phyloP scores from a whole-genome alignment of 2,113 vertebrate species.

The Campylomormyrus tamandua region DNA sequence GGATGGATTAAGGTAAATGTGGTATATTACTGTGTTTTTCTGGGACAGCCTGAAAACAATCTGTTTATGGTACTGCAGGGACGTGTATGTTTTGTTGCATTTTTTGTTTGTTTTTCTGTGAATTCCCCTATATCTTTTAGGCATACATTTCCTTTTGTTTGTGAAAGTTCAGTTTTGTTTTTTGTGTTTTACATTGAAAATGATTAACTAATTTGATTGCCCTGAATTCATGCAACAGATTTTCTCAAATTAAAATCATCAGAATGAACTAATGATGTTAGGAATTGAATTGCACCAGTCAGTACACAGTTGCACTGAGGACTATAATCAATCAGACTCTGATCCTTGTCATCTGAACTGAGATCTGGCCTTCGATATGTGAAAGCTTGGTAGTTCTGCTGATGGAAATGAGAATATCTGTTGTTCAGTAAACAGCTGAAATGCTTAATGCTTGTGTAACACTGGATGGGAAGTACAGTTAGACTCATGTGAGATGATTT shows the following conservation, averaged over 20 bases:
- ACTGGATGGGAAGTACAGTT: neutral
- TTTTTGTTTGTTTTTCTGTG: neutral
- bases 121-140: neutral
- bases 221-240: neutral
- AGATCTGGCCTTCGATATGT: neutral
- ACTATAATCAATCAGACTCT: neutral
- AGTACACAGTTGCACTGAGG: neutral
- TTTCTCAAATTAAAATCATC: neutral
- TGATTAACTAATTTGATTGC: neutral
- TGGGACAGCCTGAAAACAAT: neutral
- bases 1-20: neutral
- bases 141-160: neutral
- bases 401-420: neutral
- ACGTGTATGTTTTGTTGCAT: neutral
- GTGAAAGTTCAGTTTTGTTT: neutral
- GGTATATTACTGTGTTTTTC: neutral
- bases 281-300: neutral
- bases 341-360: neutral
- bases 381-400: neutral
- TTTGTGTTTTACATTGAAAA: neutral
- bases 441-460: neutral
- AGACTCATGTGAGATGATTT: neutral
- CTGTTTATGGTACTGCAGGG: constrained; percentile 6
- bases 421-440: neutral
- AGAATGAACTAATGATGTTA: neutral